Conservation (phyloP, 2,888 invertebrate genomes). For the Aromia moschata region DNA sequence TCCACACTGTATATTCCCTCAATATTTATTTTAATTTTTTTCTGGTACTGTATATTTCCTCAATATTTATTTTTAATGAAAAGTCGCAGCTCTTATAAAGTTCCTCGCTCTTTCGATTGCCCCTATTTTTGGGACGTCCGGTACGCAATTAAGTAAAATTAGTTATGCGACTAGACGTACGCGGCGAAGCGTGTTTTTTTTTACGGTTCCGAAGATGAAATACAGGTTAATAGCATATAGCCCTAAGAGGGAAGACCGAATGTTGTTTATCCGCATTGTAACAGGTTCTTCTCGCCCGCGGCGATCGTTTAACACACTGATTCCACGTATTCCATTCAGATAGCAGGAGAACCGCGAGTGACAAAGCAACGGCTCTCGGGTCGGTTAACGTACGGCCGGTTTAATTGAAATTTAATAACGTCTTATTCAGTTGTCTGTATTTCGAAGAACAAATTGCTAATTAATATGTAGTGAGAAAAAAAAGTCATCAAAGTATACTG, state of each 20-base stretch:
- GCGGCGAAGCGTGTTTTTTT: constrained; percentile 25
- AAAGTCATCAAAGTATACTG: too few species aligned
- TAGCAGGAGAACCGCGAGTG: not conserved
- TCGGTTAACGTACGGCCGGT: not conserved
- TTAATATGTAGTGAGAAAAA: too few species aligned
- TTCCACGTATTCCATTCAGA: constrained; percentile 15
- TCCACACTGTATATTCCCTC: not conserved
- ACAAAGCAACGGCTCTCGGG: not conserved
- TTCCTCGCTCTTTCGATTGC: too few species aligned
- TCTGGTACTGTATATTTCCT: too few species aligned
- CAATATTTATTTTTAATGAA: too few species aligned
- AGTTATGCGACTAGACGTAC: constrained; percentile 22
- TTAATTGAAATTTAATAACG: too few species aligned
- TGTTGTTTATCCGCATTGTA: constrained; percentile 47
- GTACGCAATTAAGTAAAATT: too few species aligned
- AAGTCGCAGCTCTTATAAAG: too few species aligned
- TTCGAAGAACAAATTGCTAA: too few species aligned
- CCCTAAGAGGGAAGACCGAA: constrained; percentile 29
- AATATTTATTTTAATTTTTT: not conserved
- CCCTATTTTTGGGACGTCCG: too few species aligned
- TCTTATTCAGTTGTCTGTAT: too few species aligned
- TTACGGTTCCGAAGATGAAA: constrained; percentile 36
- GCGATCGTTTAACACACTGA: constrained; percentile 6
- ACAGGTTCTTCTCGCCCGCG: constrained; percentile 36
- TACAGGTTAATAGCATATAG: constrained; percentile 43